Base-by-base conservation (phyloP, 2,797 vertebrate species). In the Antrozous pallidus region DNA sequence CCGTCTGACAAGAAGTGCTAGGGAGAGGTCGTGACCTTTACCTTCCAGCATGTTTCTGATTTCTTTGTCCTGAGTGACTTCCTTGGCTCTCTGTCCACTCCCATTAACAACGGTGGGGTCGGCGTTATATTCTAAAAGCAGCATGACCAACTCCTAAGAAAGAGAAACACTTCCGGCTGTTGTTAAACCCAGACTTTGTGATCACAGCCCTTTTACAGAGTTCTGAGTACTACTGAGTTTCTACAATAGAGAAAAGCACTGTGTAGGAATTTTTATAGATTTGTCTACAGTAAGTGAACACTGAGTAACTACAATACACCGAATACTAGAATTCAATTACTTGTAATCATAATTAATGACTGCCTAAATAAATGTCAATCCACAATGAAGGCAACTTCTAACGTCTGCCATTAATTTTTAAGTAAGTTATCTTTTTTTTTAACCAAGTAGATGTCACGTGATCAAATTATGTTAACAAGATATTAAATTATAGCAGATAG, bases 1-100 rank as follows among this genome's bases (percentile, higher is more conserved):
- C 58, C 2, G 5, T 31, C 58, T 31, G 28, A 14, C 58, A 31
- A 13, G 28, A 61, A 61, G 26, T 6, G 12, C 28, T 13, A 13
- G 58, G 28, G 58, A 54, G 90, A 85, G 38, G 92, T 85, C 31
- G 8, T 45, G 65, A 79, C 28, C 70, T 90, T 98, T 98, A 99
- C 99, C 99, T 98, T 99, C 99, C 87, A 99, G 98, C 99, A 99
- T 99, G 95, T 97, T 98, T 96, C 98, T 98, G 96, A 99, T 99
- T 98, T 99, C 99, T 98, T 98, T 99, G 96, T 99, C 99, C 58
- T 99, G 98, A 51, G 99, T 99, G 93, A 99, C 98, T 96, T 99
- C 99, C 98, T 98, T 99, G 47, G 99, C 98, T 81, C 98, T 99
- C 97, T 99, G 98, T 94, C 99, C 99, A 26, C 97, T 99, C 93